These are phyloP conservation scores for Eustalomyia histrio DNA, from an alignment of 2,888 invertebrate genomes.

Conservation along the genomic window DNA sequence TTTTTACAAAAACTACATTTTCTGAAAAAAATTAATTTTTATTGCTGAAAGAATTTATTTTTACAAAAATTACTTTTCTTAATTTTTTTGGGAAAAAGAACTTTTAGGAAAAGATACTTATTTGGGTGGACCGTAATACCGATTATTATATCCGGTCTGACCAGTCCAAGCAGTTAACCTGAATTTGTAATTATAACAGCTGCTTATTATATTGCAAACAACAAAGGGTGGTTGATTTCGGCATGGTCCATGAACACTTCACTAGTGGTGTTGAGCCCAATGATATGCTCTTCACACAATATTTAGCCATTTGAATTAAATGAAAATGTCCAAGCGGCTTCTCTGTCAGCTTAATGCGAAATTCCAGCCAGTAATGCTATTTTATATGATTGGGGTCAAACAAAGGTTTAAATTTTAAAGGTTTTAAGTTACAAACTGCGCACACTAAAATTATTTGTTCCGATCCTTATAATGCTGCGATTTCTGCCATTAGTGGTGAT, in stretches of 20 bases:
- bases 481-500: slow-evolving; percentile 80
- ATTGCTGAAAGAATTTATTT: no score
- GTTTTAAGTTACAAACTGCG: slow-evolving; percentile 73
- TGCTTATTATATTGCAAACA: no score
- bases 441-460: slow-evolving; percentile 79
- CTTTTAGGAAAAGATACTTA: no score
- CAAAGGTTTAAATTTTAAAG: slow-evolving; percentile 67
- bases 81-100: no score
- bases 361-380: slow-evolving; percentile 72
- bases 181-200: no score
- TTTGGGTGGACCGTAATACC: no score
- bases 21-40: no score
- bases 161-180: no score
- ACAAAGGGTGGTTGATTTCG: slow-evolving; percentile 71
- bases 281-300: slow-evolving; percentile 81
- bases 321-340: slow-evolving; percentile 74
- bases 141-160: no score
- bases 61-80: no score
- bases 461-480: slow-evolving; percentile 77
- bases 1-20: no score
- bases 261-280: slow-evolving; percentile 79
- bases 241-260: slow-evolving; percentile 74
- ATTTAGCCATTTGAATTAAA: slow-evolving; percentile 72
- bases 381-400: slow-evolving; percentile 80
- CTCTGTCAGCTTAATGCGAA: slow-evolving; percentile 74